A percentile compares a stretch with the other conserved stretches of the same genome.
Conservation (phyloP, 2,888 invertebrate species). For the Andrena chrysosceles region DNA sequence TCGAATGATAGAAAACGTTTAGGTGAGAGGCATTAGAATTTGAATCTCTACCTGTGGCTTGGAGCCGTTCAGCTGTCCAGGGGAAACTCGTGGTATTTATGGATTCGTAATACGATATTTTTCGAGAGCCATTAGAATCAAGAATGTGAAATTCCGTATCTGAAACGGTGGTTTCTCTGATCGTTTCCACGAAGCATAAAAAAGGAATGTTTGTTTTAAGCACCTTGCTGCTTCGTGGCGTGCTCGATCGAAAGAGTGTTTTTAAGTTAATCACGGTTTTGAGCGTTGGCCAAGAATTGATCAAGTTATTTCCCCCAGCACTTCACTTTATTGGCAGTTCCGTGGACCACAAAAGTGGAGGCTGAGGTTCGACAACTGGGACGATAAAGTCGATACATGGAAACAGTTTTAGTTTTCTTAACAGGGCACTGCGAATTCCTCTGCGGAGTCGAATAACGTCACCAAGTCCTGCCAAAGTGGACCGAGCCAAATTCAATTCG, state of each 20-base stretch:
- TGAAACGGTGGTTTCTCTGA: constrained; percentile 23
- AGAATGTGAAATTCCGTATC: constrained; percentile 37
- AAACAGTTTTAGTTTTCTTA: too few relatives aligned
- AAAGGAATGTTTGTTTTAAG: constrained; percentile 3
- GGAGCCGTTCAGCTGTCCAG: background rate
- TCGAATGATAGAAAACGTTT: background rate
- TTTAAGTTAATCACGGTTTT: background rate
- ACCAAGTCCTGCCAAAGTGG: too few relatives aligned
- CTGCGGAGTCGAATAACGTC: too few relatives aligned
- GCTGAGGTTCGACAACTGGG: background rate
- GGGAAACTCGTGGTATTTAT: constrained; percentile 27
- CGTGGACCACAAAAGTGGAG: background rate
- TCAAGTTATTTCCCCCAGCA: background rate
- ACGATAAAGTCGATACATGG: constrained; percentile 1
- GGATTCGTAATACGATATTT: constrained; percentile 42
- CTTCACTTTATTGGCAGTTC: background rate
- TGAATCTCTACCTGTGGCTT: background rate
- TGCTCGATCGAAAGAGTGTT: background rate
- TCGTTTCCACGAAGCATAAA: background rate
- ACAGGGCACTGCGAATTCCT: too few relatives aligned
- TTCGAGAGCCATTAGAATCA: constrained; percentile 30
- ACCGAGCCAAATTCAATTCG: background rate
- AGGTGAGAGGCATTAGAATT: constrained; percentile 15
- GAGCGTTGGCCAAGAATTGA: background rate
- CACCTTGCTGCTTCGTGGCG: background rate